A percentile compares a stretch with the other conserved stretches of the same genome.
Evolutionary conservation across 35 echinoderm and acorn worm genomes (phyloP).

Genomic region (Lytechinus pictus): DNA sequence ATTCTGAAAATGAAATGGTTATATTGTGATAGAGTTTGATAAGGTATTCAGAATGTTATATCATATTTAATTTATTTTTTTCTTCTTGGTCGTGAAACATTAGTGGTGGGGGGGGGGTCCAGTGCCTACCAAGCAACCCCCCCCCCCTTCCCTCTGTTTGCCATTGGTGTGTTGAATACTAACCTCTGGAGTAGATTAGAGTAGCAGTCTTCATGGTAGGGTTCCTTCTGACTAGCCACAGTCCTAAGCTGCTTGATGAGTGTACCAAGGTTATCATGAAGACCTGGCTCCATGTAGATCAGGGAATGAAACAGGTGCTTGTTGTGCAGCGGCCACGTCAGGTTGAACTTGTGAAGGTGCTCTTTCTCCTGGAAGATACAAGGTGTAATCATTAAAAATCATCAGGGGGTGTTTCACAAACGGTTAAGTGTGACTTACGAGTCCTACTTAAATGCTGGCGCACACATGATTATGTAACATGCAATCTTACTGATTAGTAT

Average conservation of each 20-base stretch:
- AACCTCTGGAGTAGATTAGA: constrained; percentile 80
- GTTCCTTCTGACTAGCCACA: constrained; percentile 74
- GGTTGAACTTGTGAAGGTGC: constrained; percentile 89
- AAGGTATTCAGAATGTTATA: no score
- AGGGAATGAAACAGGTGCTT: constrained; percentile 95
- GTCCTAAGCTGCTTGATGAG: constrained; percentile 82
- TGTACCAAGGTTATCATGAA: constrained; percentile 79
- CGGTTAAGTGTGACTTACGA: no score
- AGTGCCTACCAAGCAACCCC: no score
- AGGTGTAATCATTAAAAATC: not conserved
- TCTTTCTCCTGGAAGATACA: constrained; percentile 85
- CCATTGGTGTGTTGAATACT: not conserved
- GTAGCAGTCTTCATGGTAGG: constrained; percentile 79
- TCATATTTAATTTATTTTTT: no score
- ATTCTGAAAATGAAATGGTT: no score
- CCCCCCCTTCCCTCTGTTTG: no score
- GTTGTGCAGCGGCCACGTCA: constrained; percentile 97
- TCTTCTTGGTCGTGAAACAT: no score
- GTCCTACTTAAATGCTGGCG: no score
- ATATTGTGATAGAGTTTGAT: no score
- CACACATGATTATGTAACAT: no score
- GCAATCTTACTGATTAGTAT: no score
- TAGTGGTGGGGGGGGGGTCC: no score
- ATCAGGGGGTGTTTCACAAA: not conserved
- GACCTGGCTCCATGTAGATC: constrained; percentile 78